Evolutionary conservation across 1,140 invertebrate genomes (phyloP), one percentile per base, ranked within the genome.

Genomic region (Drosophila sulfurigaster): DNA sequence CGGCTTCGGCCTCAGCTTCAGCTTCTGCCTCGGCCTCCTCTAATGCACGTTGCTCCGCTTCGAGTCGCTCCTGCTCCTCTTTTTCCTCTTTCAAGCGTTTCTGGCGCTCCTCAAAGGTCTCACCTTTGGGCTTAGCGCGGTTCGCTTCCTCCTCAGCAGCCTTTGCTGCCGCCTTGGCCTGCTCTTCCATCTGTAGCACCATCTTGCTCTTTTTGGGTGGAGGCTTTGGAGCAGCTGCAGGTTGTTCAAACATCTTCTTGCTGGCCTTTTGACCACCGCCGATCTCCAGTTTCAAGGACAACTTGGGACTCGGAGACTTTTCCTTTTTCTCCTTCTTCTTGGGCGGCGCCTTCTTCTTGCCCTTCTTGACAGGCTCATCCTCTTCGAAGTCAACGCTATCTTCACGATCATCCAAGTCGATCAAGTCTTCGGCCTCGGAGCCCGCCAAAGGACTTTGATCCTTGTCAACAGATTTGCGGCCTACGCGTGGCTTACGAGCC

Each of bases 271-370:
- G 82, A 1, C 91, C 91, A 5, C 86, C 91, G 1, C 92, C 92
- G 15, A 92, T 91, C 65, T 92, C 91, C 28, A 92, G 66, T 87
- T 92, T 92, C 79, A 92, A 83, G 74, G 83, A 81, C 79, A 92
- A 80, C 71, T 92, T 92, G 11, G 91, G 91, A 57, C 91, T 92
- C 5, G 92, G 91, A 0, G 90, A 90, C 65, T 92, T 91, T 35
- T 92, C 92, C 25, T 92, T 91, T 56, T 92, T 92, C 28, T 90
- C 91, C 65, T 92, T 92, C 68, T 92, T 92, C 46, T 92, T 92
- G 4, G 86, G 76, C 7, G 87, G 75, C n/a, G 85, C 81, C 72
- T 92, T 91, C 75, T 92, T 92, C 63, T 92, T 91, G 54, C 79
- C 80, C 60, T 91, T 91, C 45, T 89, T 91, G 2, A 79, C 80